These are phyloP conservation scores for Aurelia sp. DNA, from an alignment of 30 jellyfish, hydroid and myxozoan genomes.

Conservation along the genomic window DNA sequence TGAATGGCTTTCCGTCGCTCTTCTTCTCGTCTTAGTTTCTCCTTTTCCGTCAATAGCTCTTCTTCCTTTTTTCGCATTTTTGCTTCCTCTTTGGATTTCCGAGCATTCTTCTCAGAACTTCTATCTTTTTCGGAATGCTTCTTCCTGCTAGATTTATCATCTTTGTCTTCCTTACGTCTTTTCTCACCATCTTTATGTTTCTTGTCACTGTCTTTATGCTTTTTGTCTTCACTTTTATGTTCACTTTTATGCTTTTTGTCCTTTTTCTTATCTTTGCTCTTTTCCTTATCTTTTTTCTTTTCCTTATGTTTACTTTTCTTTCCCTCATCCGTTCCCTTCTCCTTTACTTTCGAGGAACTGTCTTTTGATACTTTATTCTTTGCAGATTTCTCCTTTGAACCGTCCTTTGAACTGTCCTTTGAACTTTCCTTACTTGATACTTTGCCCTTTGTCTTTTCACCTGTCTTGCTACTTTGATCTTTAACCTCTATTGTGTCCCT, in stretches of 20 bases:
- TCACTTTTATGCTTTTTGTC: constrained; percentile 3
- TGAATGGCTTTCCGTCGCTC: constrained; percentile 31
- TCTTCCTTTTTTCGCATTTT: background rate
- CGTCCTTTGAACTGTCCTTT: background rate
- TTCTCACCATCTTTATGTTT: constrained; percentile 13
- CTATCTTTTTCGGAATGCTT: constrained; percentile 43
- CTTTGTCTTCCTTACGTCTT: constrained; percentile 21
- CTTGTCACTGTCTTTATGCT: constrained; percentile 17
- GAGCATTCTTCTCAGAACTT: constrained; percentile 23
- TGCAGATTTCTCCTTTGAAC: background rate
- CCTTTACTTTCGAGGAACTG: background rate
- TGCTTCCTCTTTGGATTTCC: constrained; percentile 41
- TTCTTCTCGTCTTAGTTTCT: constrained; percentile 57
- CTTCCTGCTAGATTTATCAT: constrained; percentile 36
- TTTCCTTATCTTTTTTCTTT: constrained; percentile 11
- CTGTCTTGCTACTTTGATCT: constrained; percentile 1
- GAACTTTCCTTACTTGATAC: background rate
- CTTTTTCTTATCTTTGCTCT: constrained; percentile 32
- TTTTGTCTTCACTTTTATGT: constrained; percentile 4
- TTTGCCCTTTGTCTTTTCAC: background rate
- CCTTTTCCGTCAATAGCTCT: constrained; percentile 21
- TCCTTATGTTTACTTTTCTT: constrained; percentile 14
- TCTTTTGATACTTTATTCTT: background rate
- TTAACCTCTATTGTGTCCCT: background rate
- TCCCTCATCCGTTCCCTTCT: background rate